Evolutionary conservation across 2,113 vertebrate genomes (phyloP).

Genomic region (Scalopus aquaticus): DNA sequence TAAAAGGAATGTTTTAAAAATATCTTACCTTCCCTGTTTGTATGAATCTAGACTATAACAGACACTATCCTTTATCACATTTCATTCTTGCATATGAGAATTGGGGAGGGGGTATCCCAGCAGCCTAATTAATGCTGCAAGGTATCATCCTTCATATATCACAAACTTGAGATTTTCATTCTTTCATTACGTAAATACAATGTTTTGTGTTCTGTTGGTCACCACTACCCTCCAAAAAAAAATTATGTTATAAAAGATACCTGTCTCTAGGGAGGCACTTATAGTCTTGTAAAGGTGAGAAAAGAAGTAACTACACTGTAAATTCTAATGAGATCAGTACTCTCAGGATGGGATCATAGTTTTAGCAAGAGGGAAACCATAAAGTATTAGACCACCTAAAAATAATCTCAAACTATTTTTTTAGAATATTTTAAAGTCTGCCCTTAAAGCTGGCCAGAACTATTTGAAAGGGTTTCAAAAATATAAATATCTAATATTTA

Average conservation of each 20-base stretch:
- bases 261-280: background rate
- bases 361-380: background rate
- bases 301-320: background rate
- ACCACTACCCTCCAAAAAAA: background rate
- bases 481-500: background rate
- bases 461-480: conserved; percentile 37
- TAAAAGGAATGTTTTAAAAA: background rate
- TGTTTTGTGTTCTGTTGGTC: background rate
- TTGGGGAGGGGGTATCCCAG: background rate
- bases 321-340: background rate
- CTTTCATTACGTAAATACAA: background rate
- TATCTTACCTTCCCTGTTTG: background rate
- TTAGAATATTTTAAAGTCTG: background rate
- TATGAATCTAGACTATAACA: background rate
- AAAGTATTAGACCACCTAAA: background rate
- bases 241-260: background rate
- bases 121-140: background rate
- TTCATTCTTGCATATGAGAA: background rate
- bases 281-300: background rate
- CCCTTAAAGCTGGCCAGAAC: background rate
- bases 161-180: conserved; percentile 1
- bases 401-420: background rate
- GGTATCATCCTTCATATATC: background rate
- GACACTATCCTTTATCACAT: background rate
- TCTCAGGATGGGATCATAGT: background rate